Evolutionary conservation across 2,888 invertebrate genomes (phyloP).

Genomic region (Aethes cnicana): DNA sequence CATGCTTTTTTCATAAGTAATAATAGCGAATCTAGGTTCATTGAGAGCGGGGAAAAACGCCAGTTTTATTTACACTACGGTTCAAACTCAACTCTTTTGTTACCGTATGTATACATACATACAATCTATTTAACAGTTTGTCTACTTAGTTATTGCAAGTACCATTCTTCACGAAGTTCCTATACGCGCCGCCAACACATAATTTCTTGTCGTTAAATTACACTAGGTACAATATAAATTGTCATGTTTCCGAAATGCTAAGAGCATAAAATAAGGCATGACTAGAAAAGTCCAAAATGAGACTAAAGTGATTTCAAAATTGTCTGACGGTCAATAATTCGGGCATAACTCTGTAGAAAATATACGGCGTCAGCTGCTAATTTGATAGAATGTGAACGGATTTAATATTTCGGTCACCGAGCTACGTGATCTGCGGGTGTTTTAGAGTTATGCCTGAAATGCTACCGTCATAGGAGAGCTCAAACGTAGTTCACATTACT

Average conservation of each 20-base stretch:
- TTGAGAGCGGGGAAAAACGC: too few relatives aligned
- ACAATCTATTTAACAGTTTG: conserved; percentile 28
- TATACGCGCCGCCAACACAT: conserved; percentile 18
- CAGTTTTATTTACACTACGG: too few relatives aligned
- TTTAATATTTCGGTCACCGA: too few relatives aligned
- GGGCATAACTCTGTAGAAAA: not conserved
- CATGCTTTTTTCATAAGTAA: too few relatives aligned
- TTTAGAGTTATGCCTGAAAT: conserved; percentile 15
- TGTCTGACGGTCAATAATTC: not conserved
- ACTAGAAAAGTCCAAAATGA: conserved; percentile 22
- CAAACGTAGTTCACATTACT: not conserved
- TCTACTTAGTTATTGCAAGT: conserved; percentile 27
- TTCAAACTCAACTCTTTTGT: not conserved
- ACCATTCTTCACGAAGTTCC: conserved; percentile 13
- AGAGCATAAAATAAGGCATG: conserved; percentile 19
- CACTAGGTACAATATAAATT: conserved; percentile 23
- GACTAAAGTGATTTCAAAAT: not conserved
- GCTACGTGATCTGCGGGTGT: too few relatives aligned
- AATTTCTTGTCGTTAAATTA: conserved; percentile 13
- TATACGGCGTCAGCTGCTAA: too few relatives aligned
- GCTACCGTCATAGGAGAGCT: not conserved
- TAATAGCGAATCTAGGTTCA: too few relatives aligned
- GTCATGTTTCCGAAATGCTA: conserved; percentile 21
- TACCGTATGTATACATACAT: conserved; percentile 16
- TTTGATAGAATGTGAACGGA: too few relatives aligned